Conservation (phyloP, 2,797 vertebrate species). For the Sebastes diaconus region DNA sequence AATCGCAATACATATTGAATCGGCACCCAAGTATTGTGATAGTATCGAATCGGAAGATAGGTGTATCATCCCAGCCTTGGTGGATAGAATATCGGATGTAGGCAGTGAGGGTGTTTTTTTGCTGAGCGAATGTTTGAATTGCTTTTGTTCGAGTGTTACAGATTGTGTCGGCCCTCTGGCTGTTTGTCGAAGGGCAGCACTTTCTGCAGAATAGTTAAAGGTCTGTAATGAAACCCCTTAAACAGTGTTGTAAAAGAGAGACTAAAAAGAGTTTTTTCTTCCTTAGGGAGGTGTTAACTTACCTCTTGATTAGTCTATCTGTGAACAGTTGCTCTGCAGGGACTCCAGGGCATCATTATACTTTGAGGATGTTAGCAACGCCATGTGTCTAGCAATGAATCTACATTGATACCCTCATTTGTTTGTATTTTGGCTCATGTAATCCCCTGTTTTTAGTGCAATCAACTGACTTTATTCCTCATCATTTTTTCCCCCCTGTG, state of each 20-base stretch:
- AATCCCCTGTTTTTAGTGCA: not conserved
- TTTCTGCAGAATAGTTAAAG: not conserved
- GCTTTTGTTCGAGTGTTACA: not conserved
- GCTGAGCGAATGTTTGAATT: not conserved
- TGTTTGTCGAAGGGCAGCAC: not conserved
- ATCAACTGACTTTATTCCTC: not conserved
- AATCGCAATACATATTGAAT: too few relatives aligned
- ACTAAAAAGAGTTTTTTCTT: not conserved
- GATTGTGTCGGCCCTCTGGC: not conserved
- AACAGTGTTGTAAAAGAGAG: not conserved
- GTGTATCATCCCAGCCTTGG: not conserved
- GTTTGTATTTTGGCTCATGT: not conserved
- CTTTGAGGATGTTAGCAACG: not conserved
- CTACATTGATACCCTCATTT: not conserved
- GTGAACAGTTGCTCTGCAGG: not conserved
- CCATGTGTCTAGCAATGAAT: not conserved
- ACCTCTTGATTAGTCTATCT: not conserved
- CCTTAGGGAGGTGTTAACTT: not conserved
- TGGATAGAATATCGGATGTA: not conserved
- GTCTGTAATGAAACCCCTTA: not conserved
- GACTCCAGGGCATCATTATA: not conserved
- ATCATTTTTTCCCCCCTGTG: rapidly evolving
- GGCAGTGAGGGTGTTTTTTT: not conserved
- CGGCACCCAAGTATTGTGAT: rapidly evolving
- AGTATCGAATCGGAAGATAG: too few relatives aligned